These are phyloP conservation scores for Gopherus evgoodei DNA, from an alignment of 2,113 vertebrate species.

Conservation along the genomic window DNA sequence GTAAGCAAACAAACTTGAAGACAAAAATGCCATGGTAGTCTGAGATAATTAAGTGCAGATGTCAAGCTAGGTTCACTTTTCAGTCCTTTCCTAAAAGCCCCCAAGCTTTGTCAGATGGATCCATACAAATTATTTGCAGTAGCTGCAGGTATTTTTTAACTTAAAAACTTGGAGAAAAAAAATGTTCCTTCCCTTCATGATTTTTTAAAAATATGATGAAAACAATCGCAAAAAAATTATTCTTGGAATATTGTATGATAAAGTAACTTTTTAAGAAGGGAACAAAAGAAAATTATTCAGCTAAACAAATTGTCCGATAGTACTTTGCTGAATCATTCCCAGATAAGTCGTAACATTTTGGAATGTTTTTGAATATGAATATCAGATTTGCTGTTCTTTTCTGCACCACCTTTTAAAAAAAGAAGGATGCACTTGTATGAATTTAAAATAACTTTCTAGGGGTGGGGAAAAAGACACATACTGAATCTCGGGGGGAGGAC, in stretches of 20 bases:
- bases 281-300: neutral
- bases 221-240: neutral
- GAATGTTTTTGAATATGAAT: neutral
- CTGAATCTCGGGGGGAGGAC: neutral
- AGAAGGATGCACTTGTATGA: neutral
- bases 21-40: neutral
- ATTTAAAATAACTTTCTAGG: neutral
- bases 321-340: conserved; percentile 8
- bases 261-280: conserved; percentile 1
- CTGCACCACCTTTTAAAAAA: conserved; percentile 8
- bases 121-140: neutral
- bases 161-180: neutral
- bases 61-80: conserved; percentile 13
- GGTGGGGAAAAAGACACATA: neutral
- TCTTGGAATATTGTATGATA: neutral
- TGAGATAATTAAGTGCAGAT: neutral
- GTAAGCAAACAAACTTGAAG: neutral
- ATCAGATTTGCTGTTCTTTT: conserved; percentile 1
- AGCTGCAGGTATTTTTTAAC: neutral
- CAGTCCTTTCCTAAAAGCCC: neutral
- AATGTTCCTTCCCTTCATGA: neutral
- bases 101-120: neutral
- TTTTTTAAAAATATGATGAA: neutral
- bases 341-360: neutral
- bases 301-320: conserved; percentile 23